Percentiles rank a stretch among this genome's conserved stretches.
Conservation (phyloP, 2,888 invertebrate species). For the Branchipolynoe longqiensis region DNA sequence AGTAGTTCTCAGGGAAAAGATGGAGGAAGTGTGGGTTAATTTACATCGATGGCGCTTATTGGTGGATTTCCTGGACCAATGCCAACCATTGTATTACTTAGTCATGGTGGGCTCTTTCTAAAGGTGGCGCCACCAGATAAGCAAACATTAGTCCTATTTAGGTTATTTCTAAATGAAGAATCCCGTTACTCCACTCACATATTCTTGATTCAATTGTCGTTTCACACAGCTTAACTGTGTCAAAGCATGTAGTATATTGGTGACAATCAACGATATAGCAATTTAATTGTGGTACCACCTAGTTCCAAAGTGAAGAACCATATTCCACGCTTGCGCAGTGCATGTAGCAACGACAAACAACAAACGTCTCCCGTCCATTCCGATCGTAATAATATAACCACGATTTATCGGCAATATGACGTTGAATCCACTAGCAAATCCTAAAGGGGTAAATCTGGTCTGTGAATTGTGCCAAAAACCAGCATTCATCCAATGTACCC, state of each 20-base stretch:
- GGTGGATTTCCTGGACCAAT: not conserved
- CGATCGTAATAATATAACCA: not conserved
- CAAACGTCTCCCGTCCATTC: not conserved
- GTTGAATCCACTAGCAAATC: slow-evolving; percentile 81
- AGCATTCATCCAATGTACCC: slow-evolving; percentile 80
- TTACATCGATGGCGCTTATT: not conserved
- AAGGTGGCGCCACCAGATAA: not conserved
- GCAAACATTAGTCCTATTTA: not conserved
- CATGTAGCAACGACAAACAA: slow-evolving; percentile 42
- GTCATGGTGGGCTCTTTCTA: not conserved
- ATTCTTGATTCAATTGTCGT: too few species aligned
- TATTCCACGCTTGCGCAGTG: slow-evolving; percentile 13
- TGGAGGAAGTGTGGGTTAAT: slow-evolving; percentile 22
- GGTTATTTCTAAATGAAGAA: too few species aligned
- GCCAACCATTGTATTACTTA: not conserved
- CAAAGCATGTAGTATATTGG: too few species aligned
- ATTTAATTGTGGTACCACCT: too few species aligned
- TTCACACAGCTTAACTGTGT: too few species aligned
- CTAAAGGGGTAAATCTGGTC: slow-evolving; percentile 79
- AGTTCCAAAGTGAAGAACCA: not conserved
- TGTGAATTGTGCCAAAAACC: slow-evolving; percentile 82
- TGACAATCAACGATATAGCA: too few species aligned
- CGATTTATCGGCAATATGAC: slow-evolving; percentile 71
- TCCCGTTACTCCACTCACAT: too few species aligned
- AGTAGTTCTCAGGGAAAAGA: too few species aligned